Evolutionary conservation across 2,797 vertebrate genomes (phyloP).

Genomic region (Borostomias antarcticus): DNA sequence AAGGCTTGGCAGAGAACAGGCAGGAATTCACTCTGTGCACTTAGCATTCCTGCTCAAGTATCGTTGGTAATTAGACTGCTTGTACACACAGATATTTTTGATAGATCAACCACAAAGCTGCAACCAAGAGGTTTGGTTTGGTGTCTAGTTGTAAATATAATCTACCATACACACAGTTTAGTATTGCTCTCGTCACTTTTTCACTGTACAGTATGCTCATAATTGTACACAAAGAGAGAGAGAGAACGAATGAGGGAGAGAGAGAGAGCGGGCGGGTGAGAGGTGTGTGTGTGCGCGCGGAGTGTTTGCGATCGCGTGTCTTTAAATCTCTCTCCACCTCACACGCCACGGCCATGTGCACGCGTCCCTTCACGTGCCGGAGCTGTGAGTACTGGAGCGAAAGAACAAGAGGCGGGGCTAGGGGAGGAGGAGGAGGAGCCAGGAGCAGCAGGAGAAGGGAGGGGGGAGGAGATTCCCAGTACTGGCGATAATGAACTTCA

Average conservation of each 20-base stretch:
- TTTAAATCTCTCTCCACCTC: conserved; percentile 82
- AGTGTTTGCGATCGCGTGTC: conserved; percentile 75
- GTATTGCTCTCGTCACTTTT: conserved; percentile 53
- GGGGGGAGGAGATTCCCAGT: conserved; percentile 53
- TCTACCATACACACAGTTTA: conserved; percentile 42
- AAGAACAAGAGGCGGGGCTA: conserved; percentile 71
- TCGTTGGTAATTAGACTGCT: conserved; percentile 13
- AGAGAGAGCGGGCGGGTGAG: conserved; percentile 33
- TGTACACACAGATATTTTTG: conserved; percentile 36
- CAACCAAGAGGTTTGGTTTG: conserved; percentile 44
- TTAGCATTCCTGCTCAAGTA: neutral
- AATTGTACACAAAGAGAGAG: conserved; percentile 41
- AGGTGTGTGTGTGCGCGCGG: conserved; percentile 32
- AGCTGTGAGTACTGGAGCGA: conserved; percentile 69
- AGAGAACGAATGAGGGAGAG: conserved; percentile 38
- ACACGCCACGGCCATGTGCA: conserved; percentile 80
- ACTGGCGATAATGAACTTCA: conserved; percentile 54
- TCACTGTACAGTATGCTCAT: conserved; percentile 62
- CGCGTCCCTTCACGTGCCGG: conserved; percentile 78
- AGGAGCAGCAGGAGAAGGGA: conserved; percentile 14
- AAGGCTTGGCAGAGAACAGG: conserved; percentile 15
- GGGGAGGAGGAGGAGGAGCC: conserved; percentile 38
- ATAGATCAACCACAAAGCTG: conserved; percentile 49
- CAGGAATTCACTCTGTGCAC: conserved; percentile 10
- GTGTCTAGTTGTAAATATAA: conserved; percentile 42